These are phyloP conservation scores for Vombatus ursinus DNA, from an alignment of 2,113 vertebrate genomes.

Conservation along the genomic window DNA sequence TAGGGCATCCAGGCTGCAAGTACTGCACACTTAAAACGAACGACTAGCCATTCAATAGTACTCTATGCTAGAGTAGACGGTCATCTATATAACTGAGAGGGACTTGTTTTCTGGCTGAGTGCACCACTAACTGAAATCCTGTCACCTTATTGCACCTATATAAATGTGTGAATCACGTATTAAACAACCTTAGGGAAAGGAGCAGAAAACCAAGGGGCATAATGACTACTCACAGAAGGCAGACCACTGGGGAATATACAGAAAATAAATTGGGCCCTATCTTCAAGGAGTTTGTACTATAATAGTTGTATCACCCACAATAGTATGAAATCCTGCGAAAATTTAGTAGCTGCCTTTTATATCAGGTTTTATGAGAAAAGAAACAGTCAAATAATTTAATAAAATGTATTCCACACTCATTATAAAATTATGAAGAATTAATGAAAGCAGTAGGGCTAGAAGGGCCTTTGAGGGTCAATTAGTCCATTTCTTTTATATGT, in stretches of 20 bases:
- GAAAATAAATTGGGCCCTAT: constrained; percentile 13
- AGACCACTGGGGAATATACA: constrained; percentile 19
- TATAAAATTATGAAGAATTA: neutral
- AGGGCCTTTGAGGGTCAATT: neutral
- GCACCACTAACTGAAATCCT: constrained; percentile 25
- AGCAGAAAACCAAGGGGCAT: constrained; percentile 21
- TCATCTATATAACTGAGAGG: neutral
- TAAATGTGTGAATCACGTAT: neutral
- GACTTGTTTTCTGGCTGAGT: neutral
- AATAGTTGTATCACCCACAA: neutral
- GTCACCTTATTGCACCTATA: neutral
- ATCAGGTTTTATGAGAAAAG: neutral
- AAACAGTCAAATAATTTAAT: neutral
- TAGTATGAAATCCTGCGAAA: neutral
- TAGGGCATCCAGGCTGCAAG: neutral
- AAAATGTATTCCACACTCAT: neutral
- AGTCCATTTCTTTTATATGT: neutral
- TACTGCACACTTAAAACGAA: neutral
- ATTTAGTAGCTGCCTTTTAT: neutral
- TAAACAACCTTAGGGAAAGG: constrained; percentile 30
- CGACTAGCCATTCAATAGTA: neutral
- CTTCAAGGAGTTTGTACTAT: neutral
- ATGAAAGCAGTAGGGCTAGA: neutral
- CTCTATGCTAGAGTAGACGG: neutral
- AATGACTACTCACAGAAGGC: neutral